Evolutionary conservation across 2,797 vertebrate species (phyloP).

Genomic region (Echiichthys vipera): DNA sequence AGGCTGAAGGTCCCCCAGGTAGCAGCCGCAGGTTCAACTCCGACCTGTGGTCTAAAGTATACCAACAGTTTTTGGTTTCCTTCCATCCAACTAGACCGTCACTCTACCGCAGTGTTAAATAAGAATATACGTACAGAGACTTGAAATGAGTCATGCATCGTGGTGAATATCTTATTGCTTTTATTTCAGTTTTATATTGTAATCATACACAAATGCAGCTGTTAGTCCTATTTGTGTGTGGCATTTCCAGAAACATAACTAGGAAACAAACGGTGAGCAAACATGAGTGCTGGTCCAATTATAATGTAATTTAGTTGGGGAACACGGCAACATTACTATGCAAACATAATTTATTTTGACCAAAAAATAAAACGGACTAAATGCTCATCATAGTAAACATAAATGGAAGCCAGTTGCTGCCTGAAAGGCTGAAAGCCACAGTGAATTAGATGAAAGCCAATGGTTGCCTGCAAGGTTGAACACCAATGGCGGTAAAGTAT

Average conservation of each 20-base stretch:
- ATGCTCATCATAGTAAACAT: no score
- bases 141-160: background rate
- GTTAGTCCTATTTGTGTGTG: background rate
- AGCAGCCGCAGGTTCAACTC: no score
- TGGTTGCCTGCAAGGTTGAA: background rate
- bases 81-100: background rate
- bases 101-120: background rate
- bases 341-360: background rate
- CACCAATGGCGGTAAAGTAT: background rate
- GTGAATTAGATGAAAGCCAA: background rate
- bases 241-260: no score
- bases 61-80: background rate
- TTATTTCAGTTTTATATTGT: background rate
- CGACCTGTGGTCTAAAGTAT: no score
- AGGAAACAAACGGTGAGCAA: background rate
- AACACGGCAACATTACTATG: background rate
- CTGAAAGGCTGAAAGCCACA: rapidly evolving
- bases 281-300: background rate
- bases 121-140: background rate
- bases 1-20: no score
- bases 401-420: background rate
- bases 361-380: background rate
- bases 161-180: background rate
- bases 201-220: background rate
- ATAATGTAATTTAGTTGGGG: background rate